Evolutionary conservation across 2,888 invertebrate species (phyloP).

Genomic region (Nomada fabriciana): DNA sequence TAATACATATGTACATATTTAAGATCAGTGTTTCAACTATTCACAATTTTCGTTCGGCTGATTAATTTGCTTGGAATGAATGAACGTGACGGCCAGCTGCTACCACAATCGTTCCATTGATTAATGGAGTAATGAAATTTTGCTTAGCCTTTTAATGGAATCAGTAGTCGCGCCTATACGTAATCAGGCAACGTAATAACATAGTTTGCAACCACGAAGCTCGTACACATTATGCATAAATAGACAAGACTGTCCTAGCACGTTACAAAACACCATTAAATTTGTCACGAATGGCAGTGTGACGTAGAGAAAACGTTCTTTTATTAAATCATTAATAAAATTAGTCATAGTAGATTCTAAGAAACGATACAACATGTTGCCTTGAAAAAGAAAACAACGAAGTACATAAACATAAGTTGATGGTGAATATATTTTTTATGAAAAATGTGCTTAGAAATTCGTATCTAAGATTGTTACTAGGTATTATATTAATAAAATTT

Average conservation of each 20-base stretch:
- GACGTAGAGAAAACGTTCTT: conserved; percentile 4
- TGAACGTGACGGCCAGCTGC: conserved; percentile 28
- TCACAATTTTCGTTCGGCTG: conserved; percentile 45
- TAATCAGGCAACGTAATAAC: conserved; percentile 55
- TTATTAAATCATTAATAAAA: background rate
- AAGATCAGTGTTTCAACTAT: conserved; percentile 17
- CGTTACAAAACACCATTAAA: conserved; percentile 18
- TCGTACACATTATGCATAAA: conserved; percentile 16
- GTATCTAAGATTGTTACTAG: too few species aligned
- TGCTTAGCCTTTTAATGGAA: conserved; percentile 67
- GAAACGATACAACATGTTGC: too few species aligned
- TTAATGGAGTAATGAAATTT: conserved; percentile 68
- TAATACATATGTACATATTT: conserved; percentile 23
- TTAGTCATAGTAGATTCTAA: too few species aligned
- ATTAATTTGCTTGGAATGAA: conserved; percentile 62
- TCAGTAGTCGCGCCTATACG: conserved; percentile 53
- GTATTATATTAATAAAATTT: too few species aligned
- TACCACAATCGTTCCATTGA: conserved; percentile 59
- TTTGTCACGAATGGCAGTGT: background rate
- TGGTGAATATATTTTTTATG: too few species aligned
- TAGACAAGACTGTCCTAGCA: conserved; percentile 1
- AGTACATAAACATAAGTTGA: too few species aligned
- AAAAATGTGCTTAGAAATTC: too few species aligned
- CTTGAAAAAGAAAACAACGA: too few species aligned
- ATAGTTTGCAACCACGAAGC: conserved; percentile 8